A percentile compares a stretch with the other conserved stretches of the same genome.
These are phyloP conservation scores for Agelaius tricolor DNA, from an alignment of 2,113 vertebrate genomes.

Conservation along the genomic window DNA sequence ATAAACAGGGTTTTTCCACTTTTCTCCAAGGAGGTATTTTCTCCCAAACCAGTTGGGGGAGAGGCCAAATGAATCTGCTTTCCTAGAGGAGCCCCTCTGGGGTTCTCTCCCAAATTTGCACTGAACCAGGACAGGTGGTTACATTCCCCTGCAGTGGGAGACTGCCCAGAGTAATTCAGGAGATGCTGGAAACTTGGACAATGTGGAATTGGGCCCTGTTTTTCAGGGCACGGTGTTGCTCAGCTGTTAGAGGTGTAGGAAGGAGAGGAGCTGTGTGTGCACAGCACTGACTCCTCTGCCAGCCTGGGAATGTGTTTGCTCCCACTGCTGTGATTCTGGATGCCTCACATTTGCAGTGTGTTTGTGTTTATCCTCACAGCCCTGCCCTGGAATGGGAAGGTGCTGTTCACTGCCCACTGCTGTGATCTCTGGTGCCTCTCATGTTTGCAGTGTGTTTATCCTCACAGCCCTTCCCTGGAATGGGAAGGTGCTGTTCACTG, in stretches of 20 bases:
- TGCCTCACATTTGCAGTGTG: too few species aligned
- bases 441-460: too few species aligned
- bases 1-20: too few species aligned
- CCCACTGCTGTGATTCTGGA: too few species aligned
- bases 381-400: not conserved
- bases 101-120: too few species aligned
- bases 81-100: too few species aligned
- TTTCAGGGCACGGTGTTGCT: not conserved
- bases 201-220: not conserved
- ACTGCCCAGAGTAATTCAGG: not conserved
- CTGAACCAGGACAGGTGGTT: not conserved
- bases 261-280: not conserved
- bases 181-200: not conserved
- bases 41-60: too few species aligned
- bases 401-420: not conserved
- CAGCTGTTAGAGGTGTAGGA: not conserved
- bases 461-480: not conserved
- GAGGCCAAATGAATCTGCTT: too few species aligned
- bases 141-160: not conserved
- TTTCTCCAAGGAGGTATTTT: too few species aligned
- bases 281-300: not conserved
- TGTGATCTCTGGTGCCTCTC: too few species aligned
- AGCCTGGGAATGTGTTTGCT: not conserved
- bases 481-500: not conserved
- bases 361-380: too few species aligned